A percentile compares a stretch with the other conserved stretches of the same genome.
These are phyloP conservation scores for Cotesia chilonis DNA, from an alignment of 1,140 invertebrate genomes.

Conservation along the genomic window DNA sequence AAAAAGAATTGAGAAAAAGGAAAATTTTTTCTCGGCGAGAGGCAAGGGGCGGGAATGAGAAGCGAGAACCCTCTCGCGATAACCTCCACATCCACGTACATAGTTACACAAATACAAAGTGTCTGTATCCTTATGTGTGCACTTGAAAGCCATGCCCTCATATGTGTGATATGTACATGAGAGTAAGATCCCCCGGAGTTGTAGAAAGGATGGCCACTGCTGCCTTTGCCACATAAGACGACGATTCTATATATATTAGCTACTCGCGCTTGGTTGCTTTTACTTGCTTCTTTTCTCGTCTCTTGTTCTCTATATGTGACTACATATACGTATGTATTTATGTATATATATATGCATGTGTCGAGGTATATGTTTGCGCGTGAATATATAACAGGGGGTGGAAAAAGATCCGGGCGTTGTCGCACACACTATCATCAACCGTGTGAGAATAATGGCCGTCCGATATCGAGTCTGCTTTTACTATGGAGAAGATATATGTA, in stretches of 20 bases:
- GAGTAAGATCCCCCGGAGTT: constrained; percentile 1
- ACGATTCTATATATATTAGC: constrained; percentile 15
- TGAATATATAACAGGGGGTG: constrained; percentile 21
- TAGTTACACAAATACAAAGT: background rate
- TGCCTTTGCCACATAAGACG: constrained; percentile 4
- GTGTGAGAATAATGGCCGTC: constrained; percentile 17
- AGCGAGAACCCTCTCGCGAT: constrained; percentile 13
- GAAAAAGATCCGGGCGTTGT: constrained; percentile 19
- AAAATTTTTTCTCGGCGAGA: too few species aligned
- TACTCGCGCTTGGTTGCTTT: too few species aligned
- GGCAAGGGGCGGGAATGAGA: too few species aligned
- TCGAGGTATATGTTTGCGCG: background rate
- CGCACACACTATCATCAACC: constrained; percentile 15
- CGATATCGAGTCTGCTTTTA: constrained; percentile 10
- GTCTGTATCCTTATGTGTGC: constrained; percentile 18
- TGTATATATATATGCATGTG: background rate
- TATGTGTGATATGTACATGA: background rate
- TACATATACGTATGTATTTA: background rate
- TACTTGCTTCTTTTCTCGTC: background rate
- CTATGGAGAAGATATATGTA: too few species aligned
- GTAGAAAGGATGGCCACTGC: constrained; percentile 21
- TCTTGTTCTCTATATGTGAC: background rate
- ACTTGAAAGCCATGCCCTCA: background rate
- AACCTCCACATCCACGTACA: constrained; percentile 1
- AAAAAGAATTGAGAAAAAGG: constrained; percentile 6